Percentiles rank a stretch among this genome's conserved stretches.
Evolutionary conservation across 2,888 invertebrate genomes (phyloP).

Genomic region (Malacosoma neustria): DNA sequence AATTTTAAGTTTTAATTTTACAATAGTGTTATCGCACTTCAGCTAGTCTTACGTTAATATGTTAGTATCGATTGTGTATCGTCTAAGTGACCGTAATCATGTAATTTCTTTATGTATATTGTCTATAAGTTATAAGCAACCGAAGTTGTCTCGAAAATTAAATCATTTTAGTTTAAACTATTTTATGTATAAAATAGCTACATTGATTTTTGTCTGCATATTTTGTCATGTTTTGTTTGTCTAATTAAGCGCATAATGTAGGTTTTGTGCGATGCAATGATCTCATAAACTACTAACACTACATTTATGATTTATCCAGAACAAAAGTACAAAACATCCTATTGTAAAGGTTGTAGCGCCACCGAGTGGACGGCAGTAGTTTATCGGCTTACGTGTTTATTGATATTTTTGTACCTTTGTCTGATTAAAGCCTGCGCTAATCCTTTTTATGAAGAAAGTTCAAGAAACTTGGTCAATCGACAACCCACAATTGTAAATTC

Average conservation of each 20-base stretch:
- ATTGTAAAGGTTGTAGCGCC: constrained; percentile 20
- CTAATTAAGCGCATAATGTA: constrained; percentile 62
- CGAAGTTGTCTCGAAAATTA: constrained; percentile 37
- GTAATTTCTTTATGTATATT: constrained; percentile 61
- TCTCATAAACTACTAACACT: constrained; percentile 73
- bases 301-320: constrained; percentile 49
- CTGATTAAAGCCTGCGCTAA: constrained; percentile 16
- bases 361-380: constrained; percentile 19
- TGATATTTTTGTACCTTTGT: constrained; percentile 68
- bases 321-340: constrained; percentile 68
- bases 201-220: constrained; percentile 62
- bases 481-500: too few species aligned
- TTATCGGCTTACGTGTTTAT: constrained; percentile 41
- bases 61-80: constrained; percentile 56
- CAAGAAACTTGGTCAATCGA: too few species aligned
- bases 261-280: constrained; percentile 60
- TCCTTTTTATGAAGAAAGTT: neutral
- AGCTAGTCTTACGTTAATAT: constrained; percentile 71
- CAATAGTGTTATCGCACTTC: constrained; percentile 70
- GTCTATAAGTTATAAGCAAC: constrained; percentile 50
- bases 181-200: constrained; percentile 53
- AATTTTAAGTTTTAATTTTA: constrained; percentile 63
- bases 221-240: constrained; percentile 56
- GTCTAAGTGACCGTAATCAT: constrained; percentile 50
- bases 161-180: constrained; percentile 41